Percentiles rank a stretch among this genome's conserved stretches.
Conservation (phyloP, 2,888 invertebrate genomes). For the Pimpla rufipes region DNA sequence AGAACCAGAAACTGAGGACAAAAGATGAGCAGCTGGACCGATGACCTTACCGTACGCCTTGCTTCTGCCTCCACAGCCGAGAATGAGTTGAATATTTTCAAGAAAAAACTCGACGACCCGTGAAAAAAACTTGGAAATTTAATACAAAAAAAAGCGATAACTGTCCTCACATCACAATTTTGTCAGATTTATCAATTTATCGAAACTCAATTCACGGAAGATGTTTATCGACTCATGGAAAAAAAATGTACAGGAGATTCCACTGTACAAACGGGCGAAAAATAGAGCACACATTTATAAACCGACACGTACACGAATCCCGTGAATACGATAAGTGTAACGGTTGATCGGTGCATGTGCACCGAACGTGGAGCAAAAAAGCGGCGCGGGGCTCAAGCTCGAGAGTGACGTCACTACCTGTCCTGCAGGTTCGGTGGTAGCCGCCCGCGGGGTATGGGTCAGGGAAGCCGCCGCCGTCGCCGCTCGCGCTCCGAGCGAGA, state of each 20-base stretch:
- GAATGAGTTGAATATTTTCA: no score
- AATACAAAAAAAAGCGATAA: background rate
- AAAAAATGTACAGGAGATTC: background rate
- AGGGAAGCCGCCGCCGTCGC: constrained; percentile 63
- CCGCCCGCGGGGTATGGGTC: constrained; percentile 81
- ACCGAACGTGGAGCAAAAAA: constrained; percentile 44
- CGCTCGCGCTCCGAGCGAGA: constrained; percentile 21
- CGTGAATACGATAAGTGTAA: constrained; percentile 48
- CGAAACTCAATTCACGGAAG: no score
- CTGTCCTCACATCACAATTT: no score
- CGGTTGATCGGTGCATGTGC: constrained; percentile 55
- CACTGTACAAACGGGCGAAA: constrained; percentile 10
- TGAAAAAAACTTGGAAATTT: background rate
- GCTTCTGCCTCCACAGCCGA: constrained; percentile 32
- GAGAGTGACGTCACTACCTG: constrained; percentile 82
- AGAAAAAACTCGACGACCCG: no score
- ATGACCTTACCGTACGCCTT: constrained; percentile 68
- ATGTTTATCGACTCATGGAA: no score
- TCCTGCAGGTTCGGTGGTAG: constrained; percentile 76
- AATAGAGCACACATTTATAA: constrained; percentile 30
- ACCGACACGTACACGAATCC: constrained; percentile 28
- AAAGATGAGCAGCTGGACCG: constrained; percentile 72
- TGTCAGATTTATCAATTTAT: no score
- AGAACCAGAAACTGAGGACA: constrained; percentile 57
- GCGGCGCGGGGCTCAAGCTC: constrained; percentile 78